A percentile compares a stretch with the other conserved stretches of the same genome.
These are phyloP conservation scores for Prionace glauca DNA, from an alignment of 2,797 vertebrate genomes.

Conservation along the genomic window DNA sequence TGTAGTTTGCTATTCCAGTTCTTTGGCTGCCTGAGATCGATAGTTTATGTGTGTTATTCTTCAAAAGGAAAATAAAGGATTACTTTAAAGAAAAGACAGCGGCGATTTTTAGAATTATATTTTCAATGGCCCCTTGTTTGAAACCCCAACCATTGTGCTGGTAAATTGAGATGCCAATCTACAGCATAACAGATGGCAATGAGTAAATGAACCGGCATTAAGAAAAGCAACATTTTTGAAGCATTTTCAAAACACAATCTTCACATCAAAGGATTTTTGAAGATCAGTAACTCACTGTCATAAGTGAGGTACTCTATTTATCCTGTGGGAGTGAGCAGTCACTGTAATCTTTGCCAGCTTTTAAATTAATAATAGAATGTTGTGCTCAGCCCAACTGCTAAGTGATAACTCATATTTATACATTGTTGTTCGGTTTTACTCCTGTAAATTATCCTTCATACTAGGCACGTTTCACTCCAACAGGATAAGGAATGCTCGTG, in stretches of 20 bases:
- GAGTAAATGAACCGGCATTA: background rate
- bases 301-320: background rate
- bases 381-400: background rate
- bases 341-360: background rate
- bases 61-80: background rate
- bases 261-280: conserved; percentile 28
- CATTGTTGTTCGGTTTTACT: background rate
- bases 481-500: background rate
- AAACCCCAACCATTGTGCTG: background rate
- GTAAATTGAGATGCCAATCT: background rate
- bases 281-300: conserved; percentile 12
- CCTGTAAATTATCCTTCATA: background rate
- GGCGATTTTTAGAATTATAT: background rate
- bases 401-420: background rate
- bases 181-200: background rate
- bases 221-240: background rate
- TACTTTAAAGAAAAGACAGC: background rate
- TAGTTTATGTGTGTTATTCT: background rate
- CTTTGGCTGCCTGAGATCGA: background rate
- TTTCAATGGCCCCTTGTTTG: background rate
- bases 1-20: background rate
- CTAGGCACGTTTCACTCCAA: background rate
- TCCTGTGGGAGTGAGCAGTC: background rate
- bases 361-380: conserved; percentile 24
- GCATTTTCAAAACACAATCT: conserved; percentile 24